Evolutionary conservation across 2,888 invertebrate genomes (phyloP).

Genomic region (Willowsia nigromaculata): DNA sequence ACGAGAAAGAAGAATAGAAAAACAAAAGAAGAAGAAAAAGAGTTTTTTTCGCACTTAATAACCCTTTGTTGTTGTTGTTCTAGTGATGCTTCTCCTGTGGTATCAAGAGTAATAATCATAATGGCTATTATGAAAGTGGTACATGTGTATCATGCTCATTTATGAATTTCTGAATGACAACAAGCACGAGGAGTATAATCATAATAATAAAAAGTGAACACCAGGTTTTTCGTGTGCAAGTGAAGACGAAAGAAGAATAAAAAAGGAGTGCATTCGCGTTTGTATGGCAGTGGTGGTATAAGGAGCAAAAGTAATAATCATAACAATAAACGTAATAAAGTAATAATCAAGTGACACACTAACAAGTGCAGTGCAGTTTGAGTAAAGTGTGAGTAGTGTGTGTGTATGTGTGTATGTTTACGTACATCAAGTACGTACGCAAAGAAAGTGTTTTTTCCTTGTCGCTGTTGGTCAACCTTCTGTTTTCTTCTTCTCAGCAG

Average conservation of each 20-base stretch:
- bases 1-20: background rate
- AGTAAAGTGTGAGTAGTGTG: no score
- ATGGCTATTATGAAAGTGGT: conserved; percentile 39
- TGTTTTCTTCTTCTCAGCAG: background rate
- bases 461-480: conserved; percentile 47
- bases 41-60: conserved; percentile 29
- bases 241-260: background rate
- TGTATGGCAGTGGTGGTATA: background rate
- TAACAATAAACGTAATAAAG: conserved; percentile 53
- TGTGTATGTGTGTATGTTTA: background rate
- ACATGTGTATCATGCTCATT: conserved; percentile 9
- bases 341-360: conserved; percentile 61
- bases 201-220: conserved; percentile 11
- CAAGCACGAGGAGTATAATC: background rate
- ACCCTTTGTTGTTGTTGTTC: background rate
- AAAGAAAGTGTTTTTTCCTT: conserved; percentile 19
- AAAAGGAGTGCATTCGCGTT: background rate
- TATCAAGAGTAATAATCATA: conserved; percentile 48
- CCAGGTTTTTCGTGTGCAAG: background rate
- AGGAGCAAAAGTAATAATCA: conserved; percentile 42
- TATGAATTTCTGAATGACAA: conserved; percentile 26
- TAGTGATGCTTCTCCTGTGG: background rate
- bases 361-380: conserved; percentile 28
- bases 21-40: conserved; percentile 7
- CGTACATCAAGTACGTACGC: background rate